phyloP scores from a whole-genome alignment of 2,113 vertebrate genomes.

The Pagrus major region DNA sequence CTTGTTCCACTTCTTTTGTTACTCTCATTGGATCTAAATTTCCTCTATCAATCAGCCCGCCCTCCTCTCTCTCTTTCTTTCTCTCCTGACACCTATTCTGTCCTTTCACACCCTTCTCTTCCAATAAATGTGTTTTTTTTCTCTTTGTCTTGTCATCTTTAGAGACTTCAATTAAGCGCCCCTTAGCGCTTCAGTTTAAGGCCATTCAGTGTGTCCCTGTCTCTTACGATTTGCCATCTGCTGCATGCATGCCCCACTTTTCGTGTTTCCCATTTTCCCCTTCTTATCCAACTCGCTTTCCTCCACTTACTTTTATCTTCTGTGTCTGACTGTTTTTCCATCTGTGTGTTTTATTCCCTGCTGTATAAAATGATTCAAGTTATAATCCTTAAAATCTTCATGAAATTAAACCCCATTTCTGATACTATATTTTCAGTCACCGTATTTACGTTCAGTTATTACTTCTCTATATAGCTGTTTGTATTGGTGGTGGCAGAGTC shows the following conservation, averaged over 20 bases:
- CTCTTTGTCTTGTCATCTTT: conserved; percentile 16
- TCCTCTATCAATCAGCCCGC: conserved; percentile 50
- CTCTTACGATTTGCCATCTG: conserved; percentile 42
- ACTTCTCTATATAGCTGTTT: background rate
- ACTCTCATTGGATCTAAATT: conserved; percentile 58
- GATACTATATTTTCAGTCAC: background rate
- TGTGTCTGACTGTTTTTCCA: background rate
- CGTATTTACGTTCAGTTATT: background rate
- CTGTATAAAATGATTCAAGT: background rate
- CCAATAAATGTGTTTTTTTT: background rate
- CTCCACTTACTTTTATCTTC: background rate
- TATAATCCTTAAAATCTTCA: background rate
- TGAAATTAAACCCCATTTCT: background rate
- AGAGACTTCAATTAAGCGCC: conserved; percentile 13
- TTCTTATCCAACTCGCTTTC: background rate
- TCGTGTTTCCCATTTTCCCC: background rate
- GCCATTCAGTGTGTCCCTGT: conserved; percentile 21
- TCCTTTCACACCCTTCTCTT: conserved; percentile 22
- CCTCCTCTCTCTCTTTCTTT: conserved; percentile 6
- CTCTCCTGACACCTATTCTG: conserved; percentile 25
- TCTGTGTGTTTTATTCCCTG: background rate
- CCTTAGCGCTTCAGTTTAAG: conserved; percentile 38
- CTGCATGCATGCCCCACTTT: conserved; percentile 14
- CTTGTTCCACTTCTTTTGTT: conserved; percentile 46
- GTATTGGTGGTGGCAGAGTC: background rate